Conservation (phyloP, 2,888 invertebrate genomes). For the Fragum fragum region DNA sequence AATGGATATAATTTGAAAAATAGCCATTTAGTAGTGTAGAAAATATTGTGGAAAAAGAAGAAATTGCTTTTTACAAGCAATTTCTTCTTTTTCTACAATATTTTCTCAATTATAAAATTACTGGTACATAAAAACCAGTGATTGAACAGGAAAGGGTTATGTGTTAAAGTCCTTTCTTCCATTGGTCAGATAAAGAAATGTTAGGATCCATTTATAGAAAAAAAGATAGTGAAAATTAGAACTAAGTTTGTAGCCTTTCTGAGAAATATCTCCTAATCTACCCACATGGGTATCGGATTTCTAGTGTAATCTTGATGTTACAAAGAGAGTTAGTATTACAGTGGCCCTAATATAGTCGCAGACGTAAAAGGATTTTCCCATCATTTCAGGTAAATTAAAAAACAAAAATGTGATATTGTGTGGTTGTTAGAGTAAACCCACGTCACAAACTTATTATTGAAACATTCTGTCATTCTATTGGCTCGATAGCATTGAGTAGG, state of each 20-base stretch:
- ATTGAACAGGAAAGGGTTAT: no score
- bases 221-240: not conserved
- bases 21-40: no score
- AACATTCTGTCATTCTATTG: no score
- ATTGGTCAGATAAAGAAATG: no score
- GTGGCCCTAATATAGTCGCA: not conserved
- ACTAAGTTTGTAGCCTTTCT: not conserved
- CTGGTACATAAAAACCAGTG: no score
- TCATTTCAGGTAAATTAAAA: not conserved
- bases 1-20: no score
- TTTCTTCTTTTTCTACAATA: no score
- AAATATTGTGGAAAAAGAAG: no score
- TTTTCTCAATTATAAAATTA: no score
- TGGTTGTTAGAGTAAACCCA: not conserved
- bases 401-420: not conserved
- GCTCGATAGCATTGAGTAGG: not conserved
- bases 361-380: conserved; percentile 6
- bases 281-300: conserved; percentile 11
- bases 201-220: not conserved
- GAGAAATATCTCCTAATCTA: not conserved
- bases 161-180: no score
- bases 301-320: not conserved
- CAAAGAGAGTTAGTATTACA: not conserved
- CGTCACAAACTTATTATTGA: not conserved
- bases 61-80: no score